Evolutionary conservation across 1,140 invertebrate species (phyloP).

Genomic region (Brachionus koreanus): DNA sequence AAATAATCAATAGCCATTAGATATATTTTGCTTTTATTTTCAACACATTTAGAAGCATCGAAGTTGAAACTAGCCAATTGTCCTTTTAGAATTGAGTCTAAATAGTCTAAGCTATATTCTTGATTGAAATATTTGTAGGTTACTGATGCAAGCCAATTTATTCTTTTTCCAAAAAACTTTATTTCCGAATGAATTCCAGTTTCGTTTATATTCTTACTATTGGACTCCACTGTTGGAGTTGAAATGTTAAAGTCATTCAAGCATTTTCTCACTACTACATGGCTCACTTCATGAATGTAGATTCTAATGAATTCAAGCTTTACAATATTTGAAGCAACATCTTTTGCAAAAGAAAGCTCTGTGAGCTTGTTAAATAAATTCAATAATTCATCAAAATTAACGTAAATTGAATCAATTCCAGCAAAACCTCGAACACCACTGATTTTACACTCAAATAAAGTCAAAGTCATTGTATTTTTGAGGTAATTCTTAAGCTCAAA

Average conservation of each 20-base stretch:
- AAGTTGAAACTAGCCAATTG: background rate
- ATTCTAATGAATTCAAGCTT: background rate
- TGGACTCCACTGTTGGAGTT: background rate
- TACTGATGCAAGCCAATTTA: background rate
- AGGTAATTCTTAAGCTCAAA: background rate
- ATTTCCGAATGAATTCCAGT: background rate
- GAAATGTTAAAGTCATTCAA: conserved; percentile 9
- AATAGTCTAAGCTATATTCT: background rate
- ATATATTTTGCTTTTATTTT: background rate
- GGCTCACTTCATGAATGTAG: conserved; percentile 6
- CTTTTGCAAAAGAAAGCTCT: background rate
- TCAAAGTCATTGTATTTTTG: background rate
- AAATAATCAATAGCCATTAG: no score
- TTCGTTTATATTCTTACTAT: background rate
- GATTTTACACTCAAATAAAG: background rate
- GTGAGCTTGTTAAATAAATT: background rate
- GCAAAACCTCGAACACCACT: background rate
- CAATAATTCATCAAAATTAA: background rate
- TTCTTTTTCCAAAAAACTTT: background rate
- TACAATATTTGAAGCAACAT: background rate
- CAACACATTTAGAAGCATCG: background rate
- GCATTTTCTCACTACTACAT: background rate
- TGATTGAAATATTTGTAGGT: background rate
- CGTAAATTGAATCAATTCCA: background rate
- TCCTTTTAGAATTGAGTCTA: background rate